Evolutionary conservation across 92 coral and sea anemone genomes (phyloP).

Genomic region (Heteractis magnifica): DNA sequence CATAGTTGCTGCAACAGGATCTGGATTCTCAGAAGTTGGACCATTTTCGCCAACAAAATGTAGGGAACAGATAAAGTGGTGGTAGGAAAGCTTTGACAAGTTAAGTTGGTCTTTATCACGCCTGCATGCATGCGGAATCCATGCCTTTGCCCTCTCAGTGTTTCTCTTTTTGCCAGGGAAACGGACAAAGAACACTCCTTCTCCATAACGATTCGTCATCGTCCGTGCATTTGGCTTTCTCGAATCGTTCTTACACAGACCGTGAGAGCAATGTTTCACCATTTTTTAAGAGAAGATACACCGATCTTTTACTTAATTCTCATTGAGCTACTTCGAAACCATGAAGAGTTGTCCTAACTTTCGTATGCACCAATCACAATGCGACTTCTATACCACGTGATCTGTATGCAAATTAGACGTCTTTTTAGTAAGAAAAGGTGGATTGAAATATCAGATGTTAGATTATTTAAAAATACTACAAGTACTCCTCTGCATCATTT

Average conservation of each 20-base stretch:
- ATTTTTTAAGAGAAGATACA: background rate
- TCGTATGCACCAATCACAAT: constrained; percentile 22
- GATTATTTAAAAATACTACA: too few relatives aligned
- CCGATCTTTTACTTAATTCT: background rate
- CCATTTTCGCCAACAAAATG: constrained; percentile 64
- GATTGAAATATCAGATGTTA: too few relatives aligned
- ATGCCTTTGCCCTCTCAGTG: background rate
- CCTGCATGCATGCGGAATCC: constrained; percentile 12
- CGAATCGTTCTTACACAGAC: background rate
- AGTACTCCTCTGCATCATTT: too few relatives aligned
- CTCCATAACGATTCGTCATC: constrained; percentile 2
- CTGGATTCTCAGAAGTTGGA: constrained; percentile 47
- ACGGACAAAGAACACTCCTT: background rate
- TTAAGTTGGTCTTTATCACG: constrained; percentile 42
- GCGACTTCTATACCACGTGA: constrained; percentile 27
- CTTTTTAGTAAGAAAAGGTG: constrained; percentile 2
- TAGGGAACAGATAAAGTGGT: constrained; percentile 52
- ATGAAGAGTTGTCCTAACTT: background rate
- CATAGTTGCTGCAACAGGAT: constrained; percentile 43
- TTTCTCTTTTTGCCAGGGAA: background rate
- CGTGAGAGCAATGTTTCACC: background rate
- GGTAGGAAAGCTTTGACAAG: constrained; percentile 52
- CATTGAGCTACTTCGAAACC: too few relatives aligned
- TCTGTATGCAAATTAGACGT: constrained; percentile 5
- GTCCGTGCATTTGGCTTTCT: constrained; percentile 1